Conservation (phyloP, 2,888 invertebrate species). For the Camponotus fellah region DNA sequence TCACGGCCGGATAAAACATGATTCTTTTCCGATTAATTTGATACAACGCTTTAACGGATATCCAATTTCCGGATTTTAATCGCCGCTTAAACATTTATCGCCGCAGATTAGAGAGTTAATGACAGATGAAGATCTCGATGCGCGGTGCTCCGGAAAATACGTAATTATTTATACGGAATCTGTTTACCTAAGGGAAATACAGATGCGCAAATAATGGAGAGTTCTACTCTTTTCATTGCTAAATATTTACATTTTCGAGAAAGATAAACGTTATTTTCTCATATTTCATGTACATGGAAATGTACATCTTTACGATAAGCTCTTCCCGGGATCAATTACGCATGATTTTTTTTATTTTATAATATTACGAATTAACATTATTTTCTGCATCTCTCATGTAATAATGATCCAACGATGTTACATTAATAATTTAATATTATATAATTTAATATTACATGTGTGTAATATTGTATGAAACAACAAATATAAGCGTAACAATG, state of each 20-base stretch:
- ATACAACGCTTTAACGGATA: not conserved
- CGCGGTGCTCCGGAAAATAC: not conserved
- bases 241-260: constrained; percentile 11
- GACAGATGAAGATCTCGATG: constrained; percentile 8
- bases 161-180: not conserved
- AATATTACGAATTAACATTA: not conserved
- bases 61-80: constrained; percentile 18
- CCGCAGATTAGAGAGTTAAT: not conserved
- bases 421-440: not conserved
- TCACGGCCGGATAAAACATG: not conserved
- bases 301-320: not conserved
- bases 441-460: too few relatives aligned
- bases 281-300: too few relatives aligned
- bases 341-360: not conserved
- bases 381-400: not conserved
- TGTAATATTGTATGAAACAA: not conserved
- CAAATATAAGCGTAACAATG: not conserved
- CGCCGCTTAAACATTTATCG: constrained; percentile 13
- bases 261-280: constrained; percentile 5
- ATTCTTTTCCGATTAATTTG: constrained; percentile 11
- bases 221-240: not conserved
- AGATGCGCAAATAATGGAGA: not conserved
- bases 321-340: not conserved
- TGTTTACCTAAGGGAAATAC: not conserved
- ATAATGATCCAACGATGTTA: not conserved